phyloP scores from a whole-genome alignment of 2,888 invertebrate genomes.

The Drosophila paranaensis region DNA sequence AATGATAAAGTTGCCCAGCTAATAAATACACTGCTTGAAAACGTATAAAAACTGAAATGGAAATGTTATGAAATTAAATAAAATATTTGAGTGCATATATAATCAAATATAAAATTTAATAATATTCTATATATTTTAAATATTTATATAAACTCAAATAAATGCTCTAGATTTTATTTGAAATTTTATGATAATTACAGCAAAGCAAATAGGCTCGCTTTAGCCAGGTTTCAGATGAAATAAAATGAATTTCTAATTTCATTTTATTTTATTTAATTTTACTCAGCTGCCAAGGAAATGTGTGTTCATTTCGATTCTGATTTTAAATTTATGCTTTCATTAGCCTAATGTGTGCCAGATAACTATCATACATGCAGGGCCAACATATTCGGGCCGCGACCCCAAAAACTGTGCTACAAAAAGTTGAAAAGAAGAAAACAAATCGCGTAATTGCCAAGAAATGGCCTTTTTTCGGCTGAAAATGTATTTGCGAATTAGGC shows the following conservation, averaged over 20 bases:
- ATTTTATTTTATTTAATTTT: slow-evolving; percentile 6
- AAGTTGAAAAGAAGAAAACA: slow-evolving; percentile 15
- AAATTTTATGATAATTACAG: not conserved
- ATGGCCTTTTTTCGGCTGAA: slow-evolving; percentile 26
- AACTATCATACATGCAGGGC: slow-evolving; percentile 41
- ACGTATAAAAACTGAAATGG: no score
- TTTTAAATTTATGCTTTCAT: slow-evolving; percentile 45
- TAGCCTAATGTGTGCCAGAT: slow-evolving; percentile 63
- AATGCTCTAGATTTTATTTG: not conserved
- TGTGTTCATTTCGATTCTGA: slow-evolving; percentile 1
- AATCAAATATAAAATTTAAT: no score
- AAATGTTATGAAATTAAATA: no score
- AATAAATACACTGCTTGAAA: slow-evolving; percentile 6
- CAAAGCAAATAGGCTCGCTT: slow-evolving; percentile 1
- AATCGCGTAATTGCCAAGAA: slow-evolving; percentile 57
- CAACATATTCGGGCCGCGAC: slow-evolving; percentile 5
- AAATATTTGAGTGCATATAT: no score
- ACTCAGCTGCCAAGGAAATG: slow-evolving; percentile 28
- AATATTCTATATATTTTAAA: no score
- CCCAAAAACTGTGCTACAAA: slow-evolving; percentile 42
- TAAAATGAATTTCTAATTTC: not conserved
- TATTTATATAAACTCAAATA: not conserved
- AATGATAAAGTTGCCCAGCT: not conserved
- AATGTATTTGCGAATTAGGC: slow-evolving; percentile 40
- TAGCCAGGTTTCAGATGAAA: no score